Percentiles rank a stretch among this genome's conserved stretches.
Conservation (phyloP, 2,797 vertebrate genomes). For the Cynodonichthys magdalenae region DNA sequence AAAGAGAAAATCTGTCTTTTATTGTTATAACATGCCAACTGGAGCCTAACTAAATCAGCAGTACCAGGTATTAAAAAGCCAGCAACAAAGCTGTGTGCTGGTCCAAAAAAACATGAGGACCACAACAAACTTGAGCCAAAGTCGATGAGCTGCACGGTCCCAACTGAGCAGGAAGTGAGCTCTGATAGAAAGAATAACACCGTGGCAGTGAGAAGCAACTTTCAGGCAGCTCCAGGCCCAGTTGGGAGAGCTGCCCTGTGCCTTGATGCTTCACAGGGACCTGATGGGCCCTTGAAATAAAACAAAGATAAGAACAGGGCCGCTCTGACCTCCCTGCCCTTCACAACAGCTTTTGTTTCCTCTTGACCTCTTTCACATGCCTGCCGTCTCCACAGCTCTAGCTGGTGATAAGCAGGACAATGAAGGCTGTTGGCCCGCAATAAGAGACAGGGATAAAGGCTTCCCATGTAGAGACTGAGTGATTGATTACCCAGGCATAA, state of each 20-base stretch:
- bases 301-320: conserved; percentile 67
- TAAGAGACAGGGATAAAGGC: conserved; percentile 45
- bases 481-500: conserved; percentile 37
- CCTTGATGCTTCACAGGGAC: conserved; percentile 34
- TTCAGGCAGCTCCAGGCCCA: conserved; percentile 34
- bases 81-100: background rate
- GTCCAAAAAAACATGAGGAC: conserved; percentile 24
- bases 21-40: too few relatives aligned
- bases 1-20: too few relatives aligned
- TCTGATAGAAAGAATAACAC: conserved; percentile 69
- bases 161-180: conserved; percentile 66
- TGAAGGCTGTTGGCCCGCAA: conserved; percentile 45
- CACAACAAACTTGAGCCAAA: conserved; percentile 60
- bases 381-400: conserved; percentile 35
- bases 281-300: conserved; percentile 57
- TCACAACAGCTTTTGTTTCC: conserved; percentile 56
- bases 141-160: conserved; percentile 56
- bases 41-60: background rate
- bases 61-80: conserved; percentile 15
- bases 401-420: conserved; percentile 68
- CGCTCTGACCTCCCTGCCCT: conserved; percentile 41
- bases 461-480: conserved; percentile 28
- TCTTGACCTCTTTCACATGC: conserved; percentile 58
- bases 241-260: conserved; percentile 28
- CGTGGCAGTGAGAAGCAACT: conserved; percentile 15